Percentiles rank a stretch among this genome's conserved stretches.
Conservation (phyloP, 2,113 vertebrate species). For the Microtus pennsylvanicus region DNA sequence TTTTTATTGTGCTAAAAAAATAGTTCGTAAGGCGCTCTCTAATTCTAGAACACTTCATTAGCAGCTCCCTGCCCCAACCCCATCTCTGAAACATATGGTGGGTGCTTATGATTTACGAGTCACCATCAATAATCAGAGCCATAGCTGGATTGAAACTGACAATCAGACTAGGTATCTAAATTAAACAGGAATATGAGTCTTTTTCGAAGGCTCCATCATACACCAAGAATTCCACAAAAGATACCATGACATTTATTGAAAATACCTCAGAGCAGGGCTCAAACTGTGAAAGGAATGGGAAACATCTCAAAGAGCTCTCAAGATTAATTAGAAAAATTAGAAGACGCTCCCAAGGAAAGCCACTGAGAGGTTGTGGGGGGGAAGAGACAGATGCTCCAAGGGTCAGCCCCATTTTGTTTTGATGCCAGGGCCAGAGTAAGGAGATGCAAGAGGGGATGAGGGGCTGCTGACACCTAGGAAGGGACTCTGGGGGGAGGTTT, state of each 20-base stretch:
- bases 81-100: not conserved
- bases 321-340: conserved; percentile 80
- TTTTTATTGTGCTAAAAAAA: not conserved
- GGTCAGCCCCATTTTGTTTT: not conserved
- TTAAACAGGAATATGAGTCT: conserved; percentile 61
- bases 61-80: not conserved
- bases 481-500: not conserved
- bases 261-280: conserved; percentile 73
- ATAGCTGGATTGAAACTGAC: conserved; percentile 72
- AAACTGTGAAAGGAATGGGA: conserved; percentile 81
- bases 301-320: conserved; percentile 76
- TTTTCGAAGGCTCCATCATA: conserved; percentile 61
- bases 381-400: not conserved
- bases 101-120: conserved; percentile 68
- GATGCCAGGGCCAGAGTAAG: not conserved
- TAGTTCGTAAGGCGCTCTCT: not conserved
- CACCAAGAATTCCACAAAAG: conserved; percentile 65
- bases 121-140: conserved; percentile 70
- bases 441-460: not conserved
- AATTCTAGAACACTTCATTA: conserved; percentile 29
- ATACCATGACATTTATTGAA: conserved; percentile 68
- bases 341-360: conserved; percentile 55
- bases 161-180: conserved; percentile 77
- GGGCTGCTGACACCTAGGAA: not conserved
- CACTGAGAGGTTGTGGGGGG: too few relatives aligned